Conservation (phyloP, 2,797 vertebrate genomes). For the Acrossocheilus fasciatus region DNA sequence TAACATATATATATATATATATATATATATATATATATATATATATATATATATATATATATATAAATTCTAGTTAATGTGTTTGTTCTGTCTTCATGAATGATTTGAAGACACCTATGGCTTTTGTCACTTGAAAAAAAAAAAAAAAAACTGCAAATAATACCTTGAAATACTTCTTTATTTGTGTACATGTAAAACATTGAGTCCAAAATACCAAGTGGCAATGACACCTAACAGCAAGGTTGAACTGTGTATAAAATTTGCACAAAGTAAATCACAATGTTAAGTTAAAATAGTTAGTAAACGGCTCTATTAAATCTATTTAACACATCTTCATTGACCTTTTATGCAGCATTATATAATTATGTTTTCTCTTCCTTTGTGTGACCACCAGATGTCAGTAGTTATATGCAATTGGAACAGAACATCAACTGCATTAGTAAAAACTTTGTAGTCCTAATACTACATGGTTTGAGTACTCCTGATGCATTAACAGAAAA, state of each 20-base stretch:
- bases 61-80: background rate
- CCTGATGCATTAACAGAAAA: background rate
- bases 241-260: slow-evolving; percentile 2
- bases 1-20: background rate
- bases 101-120: background rate
- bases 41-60: too few relatives aligned
- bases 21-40: too few relatives aligned
- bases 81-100: background rate
- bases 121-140: background rate
- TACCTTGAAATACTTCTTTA: slow-evolving; percentile 57
- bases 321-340: slow-evolving; percentile 3
- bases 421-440: background rate
- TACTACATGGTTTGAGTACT: background rate
- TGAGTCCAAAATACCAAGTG: slow-evolving; percentile 20
- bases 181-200: slow-evolving; percentile 50
- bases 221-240: slow-evolving; percentile 29
- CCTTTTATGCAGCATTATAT: background rate
- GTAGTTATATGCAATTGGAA: background rate
- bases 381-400: slow-evolving; percentile 38
- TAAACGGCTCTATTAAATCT: slow-evolving; percentile 12
- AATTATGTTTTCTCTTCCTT: slow-evolving; percentile 21
- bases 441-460: background rate
- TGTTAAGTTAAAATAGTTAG: slow-evolving; percentile 28
- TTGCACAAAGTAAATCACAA: slow-evolving; percentile 28
- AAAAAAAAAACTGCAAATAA: slow-evolving; percentile 29